These are phyloP conservation scores for Antedon mediterranea DNA, from an alignment of 53 echinoderm and acorn worm species.

Conservation along the genomic window DNA sequence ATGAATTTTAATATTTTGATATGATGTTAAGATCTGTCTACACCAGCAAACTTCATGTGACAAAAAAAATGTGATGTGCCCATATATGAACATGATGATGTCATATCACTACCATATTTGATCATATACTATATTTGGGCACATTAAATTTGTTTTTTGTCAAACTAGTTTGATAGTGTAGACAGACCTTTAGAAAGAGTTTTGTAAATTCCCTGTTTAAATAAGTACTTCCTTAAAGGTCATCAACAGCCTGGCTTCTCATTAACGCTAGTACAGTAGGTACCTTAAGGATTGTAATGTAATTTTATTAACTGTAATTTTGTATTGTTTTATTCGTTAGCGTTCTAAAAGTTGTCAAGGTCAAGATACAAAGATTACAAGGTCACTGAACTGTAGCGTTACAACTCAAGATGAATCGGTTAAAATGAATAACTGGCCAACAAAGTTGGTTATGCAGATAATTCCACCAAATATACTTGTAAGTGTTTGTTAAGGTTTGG, in stretches of 20 bases:
- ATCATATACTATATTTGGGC: no score
- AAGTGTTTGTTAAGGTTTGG: constrained; percentile 12
- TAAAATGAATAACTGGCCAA: constrained; percentile 74
- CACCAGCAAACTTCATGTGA: no score
- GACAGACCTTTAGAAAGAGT: no score
- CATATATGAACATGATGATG: no score
- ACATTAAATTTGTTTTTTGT: no score
- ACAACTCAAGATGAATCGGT: constrained; percentile 41
- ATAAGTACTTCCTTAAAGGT: no score
- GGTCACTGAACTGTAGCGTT: constrained; percentile 63
- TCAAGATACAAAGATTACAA: constrained; percentile 47
- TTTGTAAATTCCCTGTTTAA: no score
- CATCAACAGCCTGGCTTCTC: no score
- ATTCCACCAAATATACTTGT: constrained; percentile 75
- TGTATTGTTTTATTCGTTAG: constrained; percentile 8
- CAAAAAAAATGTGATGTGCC: background rate
- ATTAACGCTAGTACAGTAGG: no score
- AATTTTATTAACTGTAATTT: background rate
- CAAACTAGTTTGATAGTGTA: no score
- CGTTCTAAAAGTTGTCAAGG: constrained; percentile 28
- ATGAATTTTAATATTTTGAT: background rate
- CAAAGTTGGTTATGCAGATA: constrained; percentile 82
- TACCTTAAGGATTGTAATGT: no score
- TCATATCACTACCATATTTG: no score
- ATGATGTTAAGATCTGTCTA: background rate